Evolutionary conservation across 1,140 invertebrate species (phyloP).

Genomic region (Hylaeus anthracinus): DNA sequence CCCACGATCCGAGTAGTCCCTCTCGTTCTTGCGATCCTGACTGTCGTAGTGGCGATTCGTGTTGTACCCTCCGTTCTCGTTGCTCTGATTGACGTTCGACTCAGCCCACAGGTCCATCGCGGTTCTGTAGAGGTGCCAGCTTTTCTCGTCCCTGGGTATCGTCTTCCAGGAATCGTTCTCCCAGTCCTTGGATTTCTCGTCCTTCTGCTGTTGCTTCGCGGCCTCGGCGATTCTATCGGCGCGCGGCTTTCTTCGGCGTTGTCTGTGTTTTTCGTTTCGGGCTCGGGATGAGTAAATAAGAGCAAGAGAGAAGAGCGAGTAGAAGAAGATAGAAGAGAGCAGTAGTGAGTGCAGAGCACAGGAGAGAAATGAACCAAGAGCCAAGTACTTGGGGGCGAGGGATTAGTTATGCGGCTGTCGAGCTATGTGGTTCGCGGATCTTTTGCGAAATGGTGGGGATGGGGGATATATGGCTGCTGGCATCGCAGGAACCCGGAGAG

Average conservation of each 20-base stretch:
- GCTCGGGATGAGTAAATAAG: conserved; percentile 72
- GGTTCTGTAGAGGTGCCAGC: conserved; percentile 80
- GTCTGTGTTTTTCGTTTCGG: conserved; percentile 74
- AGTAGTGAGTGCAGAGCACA: conserved; percentile 10
- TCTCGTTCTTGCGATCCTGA: conserved; percentile 61
- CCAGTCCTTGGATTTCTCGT: conserved; percentile 74
- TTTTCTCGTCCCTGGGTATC: conserved; percentile 78
- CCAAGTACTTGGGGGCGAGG: conserved; percentile 28
- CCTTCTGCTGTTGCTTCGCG: conserved; percentile 58
- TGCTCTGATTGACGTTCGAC: conserved; percentile 58
- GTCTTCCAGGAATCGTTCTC: conserved; percentile 80
- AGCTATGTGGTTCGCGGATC: conserved; percentile 24
- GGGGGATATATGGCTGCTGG: conserved; percentile 36
- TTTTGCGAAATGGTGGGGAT: conserved; percentile 26
- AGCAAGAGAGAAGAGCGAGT: conserved; percentile 31
- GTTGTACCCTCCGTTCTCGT: conserved; percentile 68
- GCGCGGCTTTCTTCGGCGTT: conserved; percentile 77
- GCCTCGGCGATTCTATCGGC: conserved; percentile 66
- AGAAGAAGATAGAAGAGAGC: conserved; percentile 24
- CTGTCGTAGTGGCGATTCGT: conserved; percentile 55
- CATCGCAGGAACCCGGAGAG: conserved; percentile 38
- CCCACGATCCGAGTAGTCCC: conserved; percentile 56
- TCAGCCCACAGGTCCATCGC: conserved; percentile 81
- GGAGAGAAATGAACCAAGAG: conserved; percentile 25
- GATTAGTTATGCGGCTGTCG: conserved; percentile 42